A percentile compares a stretch with the other conserved stretches of the same genome.
phyloP scores from a whole-genome alignment of 2,888 invertebrate species.

The Eucriotettix oculatus region DNA sequence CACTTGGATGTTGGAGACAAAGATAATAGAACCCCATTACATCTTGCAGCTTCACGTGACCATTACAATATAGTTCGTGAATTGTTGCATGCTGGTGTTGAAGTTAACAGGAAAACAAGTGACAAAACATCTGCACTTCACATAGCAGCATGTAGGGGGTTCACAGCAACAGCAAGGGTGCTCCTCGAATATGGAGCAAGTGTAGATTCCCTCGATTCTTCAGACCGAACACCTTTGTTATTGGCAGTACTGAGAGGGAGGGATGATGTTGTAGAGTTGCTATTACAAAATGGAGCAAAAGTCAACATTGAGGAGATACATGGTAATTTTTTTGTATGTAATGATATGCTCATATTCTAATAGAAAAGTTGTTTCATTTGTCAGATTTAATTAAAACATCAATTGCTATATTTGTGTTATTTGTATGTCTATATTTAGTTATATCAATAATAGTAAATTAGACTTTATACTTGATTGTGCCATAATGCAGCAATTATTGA shows the following conservation, averaged over 20 bases:
- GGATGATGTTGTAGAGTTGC: constrained; percentile 25
- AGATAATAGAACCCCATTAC: constrained; percentile 49
- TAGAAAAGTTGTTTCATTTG: no score
- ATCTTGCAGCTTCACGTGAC: constrained; percentile 43
- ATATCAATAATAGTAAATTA: no score
- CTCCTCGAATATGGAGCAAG: constrained; percentile 37
- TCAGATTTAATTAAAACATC: no score
- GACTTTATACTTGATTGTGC: no score
- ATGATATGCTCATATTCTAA: no score
- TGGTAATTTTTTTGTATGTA: constrained; percentile 23
- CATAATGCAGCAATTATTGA: no score
- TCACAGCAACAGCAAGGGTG: constrained; percentile 33
- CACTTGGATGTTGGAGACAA: constrained; percentile 46
- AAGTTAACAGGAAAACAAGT: constrained; percentile 41
- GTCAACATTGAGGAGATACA: constrained; percentile 42
- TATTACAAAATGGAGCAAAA: constrained; percentile 21
- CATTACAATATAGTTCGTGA: constrained; percentile 32
- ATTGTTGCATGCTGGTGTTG: constrained; percentile 27
- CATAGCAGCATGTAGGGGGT: constrained; percentile 40
- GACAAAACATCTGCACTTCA: constrained; percentile 44
- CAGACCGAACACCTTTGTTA: constrained; percentile 33
- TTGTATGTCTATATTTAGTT: no score
- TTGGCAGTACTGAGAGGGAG: constrained; percentile 26
- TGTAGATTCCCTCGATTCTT: constrained; percentile 40
- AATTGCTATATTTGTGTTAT: no score